Evolutionary conservation across 2,888 invertebrate species (phyloP).

Genomic region (Calameuta pallipes): DNA sequence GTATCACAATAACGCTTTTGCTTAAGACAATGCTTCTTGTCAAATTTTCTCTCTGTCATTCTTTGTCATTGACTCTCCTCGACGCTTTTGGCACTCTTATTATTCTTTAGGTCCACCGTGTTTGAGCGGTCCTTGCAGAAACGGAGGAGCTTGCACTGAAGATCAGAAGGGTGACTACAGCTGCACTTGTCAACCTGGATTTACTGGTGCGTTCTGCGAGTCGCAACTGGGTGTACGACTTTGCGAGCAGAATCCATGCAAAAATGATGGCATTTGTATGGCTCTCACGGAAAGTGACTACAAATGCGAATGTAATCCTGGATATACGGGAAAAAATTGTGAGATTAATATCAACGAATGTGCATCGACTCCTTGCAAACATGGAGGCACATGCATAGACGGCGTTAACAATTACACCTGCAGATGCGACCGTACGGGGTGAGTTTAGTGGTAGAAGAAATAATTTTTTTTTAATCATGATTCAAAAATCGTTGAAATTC

Average conservation of each 20-base stretch:
- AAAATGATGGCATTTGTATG: constrained; percentile 82
- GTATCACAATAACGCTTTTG: background rate
- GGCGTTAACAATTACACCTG: constrained; percentile 81
- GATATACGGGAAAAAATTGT: constrained; percentile 77
- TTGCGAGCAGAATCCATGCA: constrained; percentile 83
- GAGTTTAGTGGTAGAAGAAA: constrained; percentile 25
- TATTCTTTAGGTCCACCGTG: constrained; percentile 75
- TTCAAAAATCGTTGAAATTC: background rate
- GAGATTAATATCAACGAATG: constrained; percentile 85
- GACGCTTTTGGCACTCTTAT: background rate
- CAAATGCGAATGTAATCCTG: constrained; percentile 67
- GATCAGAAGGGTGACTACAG: constrained; percentile 77
- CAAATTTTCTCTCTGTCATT: background rate
- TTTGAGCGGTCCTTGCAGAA: constrained; percentile 75
- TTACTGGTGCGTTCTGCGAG: constrained; percentile 78
- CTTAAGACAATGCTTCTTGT: background rate
- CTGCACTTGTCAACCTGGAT: constrained; percentile 78
- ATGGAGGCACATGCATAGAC: constrained; percentile 78
- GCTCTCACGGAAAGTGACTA: constrained; percentile 71
- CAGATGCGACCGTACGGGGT: constrained; percentile 79
- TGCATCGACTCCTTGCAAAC: constrained; percentile 75
- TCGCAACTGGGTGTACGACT: constrained; percentile 76
- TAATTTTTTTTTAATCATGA: background rate
- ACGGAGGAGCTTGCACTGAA: constrained; percentile 80
- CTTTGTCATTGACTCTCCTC: background rate